Conservation (phyloP, 2,888 invertebrate species). For the Elegia similella region DNA sequence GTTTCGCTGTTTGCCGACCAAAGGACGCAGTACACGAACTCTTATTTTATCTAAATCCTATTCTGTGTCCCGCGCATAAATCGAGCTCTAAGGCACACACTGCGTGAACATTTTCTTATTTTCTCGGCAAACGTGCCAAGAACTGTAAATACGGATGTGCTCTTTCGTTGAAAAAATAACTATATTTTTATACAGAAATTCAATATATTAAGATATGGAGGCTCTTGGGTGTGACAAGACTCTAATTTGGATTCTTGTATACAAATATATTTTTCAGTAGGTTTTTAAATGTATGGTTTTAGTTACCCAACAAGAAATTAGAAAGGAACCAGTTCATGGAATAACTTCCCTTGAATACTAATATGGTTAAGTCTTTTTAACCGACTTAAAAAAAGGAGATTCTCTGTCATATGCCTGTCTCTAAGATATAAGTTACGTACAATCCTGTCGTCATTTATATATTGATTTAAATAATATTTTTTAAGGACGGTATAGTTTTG, state of each 20-base stretch:
- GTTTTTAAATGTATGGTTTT: background rate
- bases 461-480: too few species aligned
- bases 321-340: too few species aligned
- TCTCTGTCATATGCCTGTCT: too few species aligned
- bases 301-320: too few species aligned
- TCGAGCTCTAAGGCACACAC: constrained; percentile 70
- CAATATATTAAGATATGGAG: constrained; percentile 11
- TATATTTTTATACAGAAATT: constrained; percentile 13
- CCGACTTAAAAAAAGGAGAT: background rate
- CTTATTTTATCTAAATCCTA: constrained; percentile 78
- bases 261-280: background rate
- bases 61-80: constrained; percentile 78
- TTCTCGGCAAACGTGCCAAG: constrained; percentile 74
- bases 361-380: too few species aligned
- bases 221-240: constrained; percentile 2
- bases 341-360: too few species aligned
- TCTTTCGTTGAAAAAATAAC: constrained; percentile 27
- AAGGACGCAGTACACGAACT: constrained; percentile 10
- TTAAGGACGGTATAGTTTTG: too few species aligned
- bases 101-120: constrained; percentile 79
- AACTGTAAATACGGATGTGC: constrained; percentile 66
- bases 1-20: constrained; percentile 14
- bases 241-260: background rate
- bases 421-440: too few species aligned
- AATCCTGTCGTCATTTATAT: too few species aligned